A percentile compares a stretch with the other conserved stretches of the same genome.
Conservation (phyloP, 1,140 invertebrate genomes). For the Drosophila jambulina region DNA sequence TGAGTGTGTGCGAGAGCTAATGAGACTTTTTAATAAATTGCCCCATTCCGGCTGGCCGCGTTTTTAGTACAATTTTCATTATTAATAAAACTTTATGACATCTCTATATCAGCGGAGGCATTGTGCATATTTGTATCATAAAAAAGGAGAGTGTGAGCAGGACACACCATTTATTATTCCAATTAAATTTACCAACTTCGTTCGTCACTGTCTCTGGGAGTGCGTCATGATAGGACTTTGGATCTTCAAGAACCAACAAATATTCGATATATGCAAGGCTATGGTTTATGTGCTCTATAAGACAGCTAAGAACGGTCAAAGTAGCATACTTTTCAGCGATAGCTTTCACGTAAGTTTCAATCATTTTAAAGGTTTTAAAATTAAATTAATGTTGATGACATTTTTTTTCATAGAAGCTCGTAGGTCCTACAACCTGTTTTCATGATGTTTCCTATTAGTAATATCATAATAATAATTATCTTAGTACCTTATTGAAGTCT, state of each 20-base stretch:
- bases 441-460: not conserved
- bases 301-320: not conserved
- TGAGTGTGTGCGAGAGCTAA: conserved; percentile 56
- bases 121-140: conserved; percentile 63
- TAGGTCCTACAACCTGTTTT: too few relatives aligned
- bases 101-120: conserved; percentile 67
- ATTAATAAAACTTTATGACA: conserved; percentile 83
- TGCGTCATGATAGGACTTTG: conserved; percentile 58
- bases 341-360: not conserved
- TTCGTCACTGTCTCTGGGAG: conserved; percentile 48
- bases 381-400: too few relatives aligned
- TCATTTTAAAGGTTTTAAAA: not conserved
- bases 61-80: conserved; percentile 83
- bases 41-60: conserved; percentile 52
- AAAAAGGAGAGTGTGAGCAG: conserved; percentile 37
- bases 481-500: not conserved
- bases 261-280: not conserved
- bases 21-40: conserved; percentile 84
- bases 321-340: conserved; percentile 15
- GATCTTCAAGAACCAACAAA: not conserved
- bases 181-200: conserved; percentile 76
- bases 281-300: not conserved
- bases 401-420: too few relatives aligned
- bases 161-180: conserved; percentile 70
- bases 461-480: not conserved